Evolutionary conservation across 1,140 invertebrate species (phyloP).

Genomic region (Apis dorsata): DNA sequence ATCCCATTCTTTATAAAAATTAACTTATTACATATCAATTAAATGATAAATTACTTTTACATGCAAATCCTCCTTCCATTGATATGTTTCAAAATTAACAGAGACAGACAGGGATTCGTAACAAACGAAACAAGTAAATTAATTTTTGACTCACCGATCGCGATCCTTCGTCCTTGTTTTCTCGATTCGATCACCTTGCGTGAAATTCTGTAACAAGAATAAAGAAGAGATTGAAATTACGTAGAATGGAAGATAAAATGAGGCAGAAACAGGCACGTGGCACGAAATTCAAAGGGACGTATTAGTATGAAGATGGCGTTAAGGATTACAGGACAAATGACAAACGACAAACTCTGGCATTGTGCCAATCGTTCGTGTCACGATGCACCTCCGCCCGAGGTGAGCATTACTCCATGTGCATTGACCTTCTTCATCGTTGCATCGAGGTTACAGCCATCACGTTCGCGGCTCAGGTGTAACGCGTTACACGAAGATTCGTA

Average conservation of each 20-base stretch:
- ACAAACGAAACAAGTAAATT: too few relatives aligned
- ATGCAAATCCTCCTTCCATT: too few relatives aligned
- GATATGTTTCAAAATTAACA: too few relatives aligned
- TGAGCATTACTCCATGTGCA: conserved; percentile 61
- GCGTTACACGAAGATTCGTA: conserved; percentile 28
- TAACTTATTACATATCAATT: too few relatives aligned
- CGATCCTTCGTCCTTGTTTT: neutral
- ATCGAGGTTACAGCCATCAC: conserved; percentile 33
- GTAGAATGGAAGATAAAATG: neutral
- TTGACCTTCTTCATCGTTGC: conserved; percentile 64
- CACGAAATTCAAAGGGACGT: neutral
- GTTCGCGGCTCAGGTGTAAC: conserved; percentile 37
- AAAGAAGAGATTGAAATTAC: neutral
- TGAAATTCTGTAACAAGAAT: neutral
- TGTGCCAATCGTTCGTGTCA: conserved; percentile 66
- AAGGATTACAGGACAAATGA: conserved; percentile 62
- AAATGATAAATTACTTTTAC: too few relatives aligned
- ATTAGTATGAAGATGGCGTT: conserved; percentile 59
- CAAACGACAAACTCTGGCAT: conserved; percentile 64
- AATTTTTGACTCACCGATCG: neutral
- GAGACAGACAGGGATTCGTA: neutral
- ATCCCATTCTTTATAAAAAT: too few relatives aligned
- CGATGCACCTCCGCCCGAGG: conserved; percentile 57
- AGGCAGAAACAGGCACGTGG: neutral
- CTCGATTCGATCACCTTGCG: neutral